Conservation (phyloP, 2,797 vertebrate genomes). For the Psittacula echo region DNA sequence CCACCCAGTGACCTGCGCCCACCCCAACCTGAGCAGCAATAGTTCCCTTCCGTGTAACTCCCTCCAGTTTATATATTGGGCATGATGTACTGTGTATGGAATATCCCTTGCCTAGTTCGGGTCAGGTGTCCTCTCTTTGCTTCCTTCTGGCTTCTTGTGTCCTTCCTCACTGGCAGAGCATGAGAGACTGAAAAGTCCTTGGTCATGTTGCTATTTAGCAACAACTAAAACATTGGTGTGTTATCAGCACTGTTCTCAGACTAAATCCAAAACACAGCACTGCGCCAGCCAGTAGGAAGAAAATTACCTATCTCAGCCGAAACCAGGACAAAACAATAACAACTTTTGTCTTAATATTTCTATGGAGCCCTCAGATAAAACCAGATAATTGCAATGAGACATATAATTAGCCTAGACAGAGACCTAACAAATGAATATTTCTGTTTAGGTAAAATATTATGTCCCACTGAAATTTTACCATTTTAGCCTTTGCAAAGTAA, state of each 20-base stretch:
- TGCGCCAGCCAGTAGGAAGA: neutral
- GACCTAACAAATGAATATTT: neutral
- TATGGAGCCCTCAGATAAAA: neutral
- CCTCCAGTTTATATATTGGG: neutral
- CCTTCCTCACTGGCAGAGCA: too few relatives aligned
- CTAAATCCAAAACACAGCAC: neutral
- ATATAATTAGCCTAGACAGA: neutral
- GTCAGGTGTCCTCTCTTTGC: too few relatives aligned
- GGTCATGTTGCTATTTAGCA: too few relatives aligned
- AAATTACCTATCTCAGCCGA: neutral
- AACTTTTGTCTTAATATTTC: neutral
- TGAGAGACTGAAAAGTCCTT: too few relatives aligned
- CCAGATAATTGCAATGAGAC: neutral
- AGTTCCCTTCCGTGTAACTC: neutral
- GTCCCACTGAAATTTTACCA: neutral
- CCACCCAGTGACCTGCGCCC: neutral
- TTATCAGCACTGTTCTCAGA: too few relatives aligned
- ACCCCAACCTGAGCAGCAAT: neutral
- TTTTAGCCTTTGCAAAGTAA: neutral
- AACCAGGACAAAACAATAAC: neutral
- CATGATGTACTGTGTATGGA: neutral
- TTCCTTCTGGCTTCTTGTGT: too few relatives aligned
- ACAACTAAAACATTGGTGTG: too few relatives aligned
- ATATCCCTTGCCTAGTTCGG: too few relatives aligned
- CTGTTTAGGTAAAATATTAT: neutral